phyloP scores from a whole-genome alignment of 2,113 vertebrate species.

The Alethe castanea region DNA sequence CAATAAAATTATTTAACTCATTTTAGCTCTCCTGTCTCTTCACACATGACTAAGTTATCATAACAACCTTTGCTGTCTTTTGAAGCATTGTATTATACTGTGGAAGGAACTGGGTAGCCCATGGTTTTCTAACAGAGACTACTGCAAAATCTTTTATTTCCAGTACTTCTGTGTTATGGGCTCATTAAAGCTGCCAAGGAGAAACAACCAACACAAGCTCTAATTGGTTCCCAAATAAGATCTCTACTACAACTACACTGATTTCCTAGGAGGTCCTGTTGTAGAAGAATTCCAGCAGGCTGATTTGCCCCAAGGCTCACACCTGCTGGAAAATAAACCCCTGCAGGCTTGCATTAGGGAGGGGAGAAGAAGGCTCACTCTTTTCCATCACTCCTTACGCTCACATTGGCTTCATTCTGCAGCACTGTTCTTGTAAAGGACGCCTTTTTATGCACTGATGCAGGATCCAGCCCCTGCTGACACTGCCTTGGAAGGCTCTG shows the following conservation, averaged over 20 bases:
- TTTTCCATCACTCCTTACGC: neutral
- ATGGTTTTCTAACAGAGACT: neutral
- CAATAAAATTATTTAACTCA: neutral
- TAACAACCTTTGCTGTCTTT: neutral
- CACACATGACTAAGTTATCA: neutral
- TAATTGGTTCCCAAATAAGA: constrained; percentile 37
- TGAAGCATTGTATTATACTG: neutral
- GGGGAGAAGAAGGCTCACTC: neutral
- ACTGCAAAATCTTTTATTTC: constrained; percentile 5
- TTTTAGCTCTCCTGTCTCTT: constrained; percentile 5
- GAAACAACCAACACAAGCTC: constrained; percentile 1
- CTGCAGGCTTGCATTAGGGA: neutral
- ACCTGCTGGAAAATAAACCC: neutral
- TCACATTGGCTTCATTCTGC: constrained; percentile 1
- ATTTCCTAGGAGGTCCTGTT: neutral
- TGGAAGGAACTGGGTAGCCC: neutral
- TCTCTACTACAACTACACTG: neutral
- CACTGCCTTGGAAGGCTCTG: constrained; percentile 18
- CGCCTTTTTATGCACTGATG: neutral
- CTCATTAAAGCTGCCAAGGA: constrained; percentile 16
- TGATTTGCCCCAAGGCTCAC: constrained; percentile 9
- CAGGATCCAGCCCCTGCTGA: neutral
- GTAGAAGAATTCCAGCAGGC: neutral
- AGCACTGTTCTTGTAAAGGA: neutral
- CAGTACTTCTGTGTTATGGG: neutral